Base-by-base conservation (phyloP, 2,797 vertebrate genomes). In the Tolypeutes matacus region DNA sequence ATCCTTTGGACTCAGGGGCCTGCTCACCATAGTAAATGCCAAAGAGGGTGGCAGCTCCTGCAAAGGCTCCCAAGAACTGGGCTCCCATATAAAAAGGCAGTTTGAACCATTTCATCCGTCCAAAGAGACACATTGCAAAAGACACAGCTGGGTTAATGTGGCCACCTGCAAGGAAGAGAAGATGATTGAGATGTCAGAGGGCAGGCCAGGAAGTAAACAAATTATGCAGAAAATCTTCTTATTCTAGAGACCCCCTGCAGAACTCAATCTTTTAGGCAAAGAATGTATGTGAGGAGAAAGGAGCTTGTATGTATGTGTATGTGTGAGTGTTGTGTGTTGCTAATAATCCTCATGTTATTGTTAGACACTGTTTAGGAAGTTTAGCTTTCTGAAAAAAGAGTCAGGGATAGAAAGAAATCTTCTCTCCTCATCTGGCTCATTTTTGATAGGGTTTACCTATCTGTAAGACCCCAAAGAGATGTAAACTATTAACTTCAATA, bases 91-190 rank as follows among this genome's bases (percentile, higher is more conserved):
- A 99, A 93, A 99, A 98, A 3, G 99, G 99, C 72, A 99, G 99
- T 98, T 99, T 99, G 97, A 97, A 98, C 97, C 99, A 98, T 46
- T 98, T 98, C 95, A 99, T 98, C 96, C 99, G 99, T 96, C 99
- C 99, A 88, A 99, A 98, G 96, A 99, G 98, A 64, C 99, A 99
- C 99, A 99, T 99, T 86, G 99, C 99, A 92, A 99, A 98, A 95
- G 99, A 99, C 81, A 99, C 99, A 0, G 99, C 99, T 18, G 99
- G 99, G 98, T 99, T 99, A 96, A 99, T 98, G 31, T 99, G 99
- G 49, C 99, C 99, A 93, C 99, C 99, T 99, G 97, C 42, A 98
- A 97, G 94, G 93, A 90, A 98, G 95, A 94, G n/a, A 90, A 95
- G 67, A 80, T 42, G 39, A 53, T 56, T 34, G 39, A 29, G 39